A percentile compares a stretch with the other conserved stretches of the same genome.
Evolutionary conservation across 2,113 vertebrate genomes (phyloP).

Genomic region (Trogon melanurus): DNA sequence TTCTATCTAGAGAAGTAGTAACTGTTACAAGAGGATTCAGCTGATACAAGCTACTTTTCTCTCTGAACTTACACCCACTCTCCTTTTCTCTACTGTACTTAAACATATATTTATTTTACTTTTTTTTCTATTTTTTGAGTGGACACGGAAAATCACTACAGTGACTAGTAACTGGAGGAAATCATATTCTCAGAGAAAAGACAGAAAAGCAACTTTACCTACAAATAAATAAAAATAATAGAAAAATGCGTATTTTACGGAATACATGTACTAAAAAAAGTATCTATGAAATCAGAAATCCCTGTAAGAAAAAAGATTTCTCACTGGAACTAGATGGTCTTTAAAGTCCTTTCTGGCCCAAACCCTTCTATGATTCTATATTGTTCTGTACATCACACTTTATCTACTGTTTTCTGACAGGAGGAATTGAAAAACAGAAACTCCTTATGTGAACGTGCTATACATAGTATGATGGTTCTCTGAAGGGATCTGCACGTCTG

Average conservation of each 20-base stretch:
- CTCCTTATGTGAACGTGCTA: background rate
- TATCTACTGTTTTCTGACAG: background rate
- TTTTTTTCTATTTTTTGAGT: background rate
- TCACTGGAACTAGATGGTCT: background rate
- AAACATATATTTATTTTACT: background rate
- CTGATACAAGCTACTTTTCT: background rate
- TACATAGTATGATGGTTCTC: background rate
- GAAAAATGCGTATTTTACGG: background rate
- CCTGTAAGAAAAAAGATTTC: background rate
- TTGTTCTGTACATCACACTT: background rate
- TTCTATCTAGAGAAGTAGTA: background rate
- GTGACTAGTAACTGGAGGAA: background rate
- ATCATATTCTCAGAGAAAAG: background rate
- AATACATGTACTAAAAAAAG: background rate
- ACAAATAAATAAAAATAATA: background rate
- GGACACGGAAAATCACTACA: background rate
- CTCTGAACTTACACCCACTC: background rate
- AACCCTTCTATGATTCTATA: background rate
- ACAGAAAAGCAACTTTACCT: background rate
- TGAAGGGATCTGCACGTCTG: background rate
- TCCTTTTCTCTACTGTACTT: background rate
- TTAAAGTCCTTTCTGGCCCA: background rate
- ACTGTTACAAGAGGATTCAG: too few species aligned
- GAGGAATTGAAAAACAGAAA: background rate
- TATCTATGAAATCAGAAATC: background rate